phyloP scores from a whole-genome alignment of 2,113 vertebrate species.

The Corythoichthys haematopterus region DNA sequence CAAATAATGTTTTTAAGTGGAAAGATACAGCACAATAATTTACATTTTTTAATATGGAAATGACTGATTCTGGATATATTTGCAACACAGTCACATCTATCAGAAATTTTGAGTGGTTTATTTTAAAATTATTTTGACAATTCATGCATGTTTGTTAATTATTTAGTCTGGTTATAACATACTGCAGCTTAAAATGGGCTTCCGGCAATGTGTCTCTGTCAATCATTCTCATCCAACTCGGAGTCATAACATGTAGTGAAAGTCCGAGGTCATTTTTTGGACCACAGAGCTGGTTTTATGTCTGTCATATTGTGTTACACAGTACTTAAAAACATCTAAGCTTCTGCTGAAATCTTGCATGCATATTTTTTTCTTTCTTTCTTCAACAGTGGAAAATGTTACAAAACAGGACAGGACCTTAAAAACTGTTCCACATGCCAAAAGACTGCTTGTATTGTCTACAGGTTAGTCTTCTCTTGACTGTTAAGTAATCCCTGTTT shows the following conservation, averaged over 20 bases:
- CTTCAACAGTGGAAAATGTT: conserved; percentile 45
- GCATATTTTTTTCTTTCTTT: conserved; percentile 16
- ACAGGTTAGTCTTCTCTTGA: conserved; percentile 61
- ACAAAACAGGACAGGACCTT: conserved; percentile 68
- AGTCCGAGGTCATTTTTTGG: conserved; percentile 56
- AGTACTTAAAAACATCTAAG: no score
- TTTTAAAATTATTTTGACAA: no score
- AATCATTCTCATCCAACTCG: conserved; percentile 55
- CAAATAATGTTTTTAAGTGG: no score
- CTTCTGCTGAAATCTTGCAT: not conserved
- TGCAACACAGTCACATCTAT: no score
- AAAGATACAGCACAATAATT: no score
- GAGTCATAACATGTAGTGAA: conserved; percentile 53
- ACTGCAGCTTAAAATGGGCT: conserved; percentile 47
- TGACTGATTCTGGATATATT: no score
- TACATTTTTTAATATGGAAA: no score
- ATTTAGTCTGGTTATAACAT: conserved; percentile 49
- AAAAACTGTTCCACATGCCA: conserved; percentile 69
- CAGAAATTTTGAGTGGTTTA: no score
- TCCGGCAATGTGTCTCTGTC: conserved; percentile 55
- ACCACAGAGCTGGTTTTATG: conserved; percentile 37
- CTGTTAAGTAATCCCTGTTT: not conserved
- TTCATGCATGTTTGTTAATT: conserved; percentile 28
- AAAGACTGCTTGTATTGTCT: conserved; percentile 73
- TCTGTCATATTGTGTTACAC: conserved; percentile 25